phyloP scores from a whole-genome alignment of 2,797 vertebrate species.

The Phataginus tricuspis region DNA sequence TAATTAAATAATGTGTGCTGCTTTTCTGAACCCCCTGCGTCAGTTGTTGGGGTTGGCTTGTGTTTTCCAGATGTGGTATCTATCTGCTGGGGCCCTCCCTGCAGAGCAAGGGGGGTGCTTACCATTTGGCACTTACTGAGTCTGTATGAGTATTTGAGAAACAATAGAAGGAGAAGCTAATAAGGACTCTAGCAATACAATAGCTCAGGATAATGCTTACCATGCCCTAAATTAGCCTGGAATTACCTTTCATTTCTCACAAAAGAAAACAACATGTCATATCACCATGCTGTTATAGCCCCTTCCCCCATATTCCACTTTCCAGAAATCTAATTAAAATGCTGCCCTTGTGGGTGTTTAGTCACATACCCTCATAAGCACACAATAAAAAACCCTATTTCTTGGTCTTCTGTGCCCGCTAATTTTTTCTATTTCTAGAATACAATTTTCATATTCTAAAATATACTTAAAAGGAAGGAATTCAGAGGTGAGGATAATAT shows the following conservation, averaged over 20 bases:
- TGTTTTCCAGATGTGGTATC: background rate
- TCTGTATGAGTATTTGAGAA: background rate
- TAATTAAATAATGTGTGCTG: constrained; percentile 67
- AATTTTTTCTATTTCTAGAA: background rate
- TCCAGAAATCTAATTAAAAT: constrained; percentile 10
- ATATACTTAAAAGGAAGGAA: background rate
- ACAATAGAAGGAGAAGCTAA: background rate
- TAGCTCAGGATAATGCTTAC: background rate
- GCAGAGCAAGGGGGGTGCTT: background rate
- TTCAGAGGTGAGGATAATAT: background rate
- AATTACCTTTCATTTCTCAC: background rate
- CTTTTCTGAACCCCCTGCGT: constrained; percentile 38
- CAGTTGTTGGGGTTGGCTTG: background rate
- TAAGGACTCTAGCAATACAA: background rate
- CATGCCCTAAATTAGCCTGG: background rate
- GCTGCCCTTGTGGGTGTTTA: background rate
- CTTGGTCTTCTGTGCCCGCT: background rate
- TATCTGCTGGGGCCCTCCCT: background rate
- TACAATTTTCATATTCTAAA: background rate
- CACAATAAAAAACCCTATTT: background rate
- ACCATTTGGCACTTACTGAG: background rate
- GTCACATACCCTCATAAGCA: background rate
- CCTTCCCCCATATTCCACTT: background rate
- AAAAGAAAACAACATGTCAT: constrained; percentile 28
- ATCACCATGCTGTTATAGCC: background rate